Base-by-base conservation (phyloP, 2,113 vertebrate species). In the Mormoops blainvillei region DNA sequence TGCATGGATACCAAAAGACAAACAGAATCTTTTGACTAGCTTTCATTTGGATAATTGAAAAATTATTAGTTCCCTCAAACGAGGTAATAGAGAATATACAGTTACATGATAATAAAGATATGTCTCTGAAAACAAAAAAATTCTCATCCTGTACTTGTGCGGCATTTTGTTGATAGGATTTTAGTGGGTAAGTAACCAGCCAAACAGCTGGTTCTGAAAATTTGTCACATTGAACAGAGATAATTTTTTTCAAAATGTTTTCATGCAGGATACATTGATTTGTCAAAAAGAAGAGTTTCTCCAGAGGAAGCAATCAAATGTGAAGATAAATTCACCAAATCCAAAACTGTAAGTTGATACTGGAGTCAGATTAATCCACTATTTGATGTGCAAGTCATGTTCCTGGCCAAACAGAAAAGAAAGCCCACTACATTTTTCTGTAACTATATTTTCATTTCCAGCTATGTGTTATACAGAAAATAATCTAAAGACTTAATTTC, bases 321-420 rank as follows among this genome's bases (percentile, higher is more conserved):
- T 98, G 99, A 99, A 98, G 99, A 99, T 97, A 99, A 99, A 98
- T 99, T 99, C 98, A 99, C 99, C 97, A 99, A 99, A 98, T 99
- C 99, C 26, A 99, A 99, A 99, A 99, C 99, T 96, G 99, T 99
- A 98, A 99, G 99, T 98, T 89, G 19, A 41, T 19, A 89, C 93
- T 95, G 92, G 58, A 78, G 50, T 81, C 48, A 80, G 2, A 83
- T 68, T 52, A 71, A 19, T 88, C 7, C 31, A 82, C 24, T 78
- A 0, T 76, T 78, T 58, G 4, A 22, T 88, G 14, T 87, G 28
- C 13, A 77, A 67, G 56, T 52, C 2, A 10, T 70, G 11, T 84
- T 91, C 18, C 41, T 76, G 31, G 41, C 24, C 80, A 87, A 77
- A 73, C 54, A 68, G 68, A n/a, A 87, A 92, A 95, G 3, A 90